Evolutionary conservation across 2,888 invertebrate species (phyloP), one percentile per base, ranked within the genome.

Genomic region (Congeria kusceri): DNA sequence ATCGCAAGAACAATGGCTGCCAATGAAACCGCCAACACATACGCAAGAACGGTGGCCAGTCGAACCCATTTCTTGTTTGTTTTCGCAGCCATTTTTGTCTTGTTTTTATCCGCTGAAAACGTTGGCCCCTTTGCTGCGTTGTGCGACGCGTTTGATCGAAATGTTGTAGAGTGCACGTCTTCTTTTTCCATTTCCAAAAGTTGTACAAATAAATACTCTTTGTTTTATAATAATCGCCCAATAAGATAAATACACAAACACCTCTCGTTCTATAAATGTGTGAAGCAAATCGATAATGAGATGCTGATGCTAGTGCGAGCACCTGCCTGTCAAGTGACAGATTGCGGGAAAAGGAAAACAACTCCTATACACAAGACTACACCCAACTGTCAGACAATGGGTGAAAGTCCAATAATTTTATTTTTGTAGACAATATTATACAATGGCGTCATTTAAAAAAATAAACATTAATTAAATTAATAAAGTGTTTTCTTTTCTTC

Each of bases 1-100:
- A 98, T 95, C 18, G 98, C 98, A 85, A 98, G 95, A 95, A 98
- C 96, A 90, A 98, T 97, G 66, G 98, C 98, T 25, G 98, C 98
- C 91, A 98, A 95, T 58, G 98, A 98, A 88, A 98, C 98, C 93
- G 97, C 97, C 94, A 98, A 96, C 86, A 98, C 96, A 94, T 98
- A 98, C 67, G 98, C 97, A 90, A 98, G 95, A 86, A 98, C 98
- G 27, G 98, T 98, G 91, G 98, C 95, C 88, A 98, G 96, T 85
- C 98, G 96, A 84, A 98, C 96, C 94, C 96, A 95, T 94, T 98
- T 97, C 94, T 97, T 96, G 89, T 94, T 94, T 29, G 92, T 91
- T 83, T 93, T 93, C 18, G 92, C 87, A 57, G 92, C 89, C 91
- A 92, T 92, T 80, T 92, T 92, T 71, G 84, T 86, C 78, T 90